Percentiles rank a stretch among this genome's conserved stretches.
Evolutionary conservation across 2,113 vertebrate genomes (phyloP).

Genomic region (Colossoma macropomum): DNA sequence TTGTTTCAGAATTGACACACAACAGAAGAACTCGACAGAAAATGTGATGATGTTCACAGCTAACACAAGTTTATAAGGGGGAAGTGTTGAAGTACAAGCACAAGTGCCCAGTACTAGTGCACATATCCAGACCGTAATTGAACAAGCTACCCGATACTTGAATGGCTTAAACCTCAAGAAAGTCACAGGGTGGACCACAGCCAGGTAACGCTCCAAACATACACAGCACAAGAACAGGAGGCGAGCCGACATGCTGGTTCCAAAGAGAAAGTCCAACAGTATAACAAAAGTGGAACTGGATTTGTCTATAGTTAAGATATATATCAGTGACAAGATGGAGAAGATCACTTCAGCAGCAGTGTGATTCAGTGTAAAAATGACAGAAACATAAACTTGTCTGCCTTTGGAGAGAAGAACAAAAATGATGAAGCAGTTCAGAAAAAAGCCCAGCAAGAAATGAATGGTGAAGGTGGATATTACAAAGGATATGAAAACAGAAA

Average conservation of each 20-base stretch:
- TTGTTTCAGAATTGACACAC: constrained; percentile 1
- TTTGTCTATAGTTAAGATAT: background rate
- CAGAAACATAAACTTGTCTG: background rate
- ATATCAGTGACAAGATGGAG: background rate
- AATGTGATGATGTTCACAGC: background rate
- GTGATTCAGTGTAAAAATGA: constrained; percentile 38
- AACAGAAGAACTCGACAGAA: background rate
- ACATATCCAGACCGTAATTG: background rate
- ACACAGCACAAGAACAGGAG: background rate
- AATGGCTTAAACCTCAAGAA: constrained; percentile 17
- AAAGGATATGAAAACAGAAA: background rate
- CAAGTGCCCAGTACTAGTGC: background rate
- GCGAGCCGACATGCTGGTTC: background rate
- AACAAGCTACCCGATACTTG: constrained; percentile 10
- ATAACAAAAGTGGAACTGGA: background rate
- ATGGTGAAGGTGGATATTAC: background rate
- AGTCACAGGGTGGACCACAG: constrained; percentile 2
- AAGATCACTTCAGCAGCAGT: constrained; percentile 25
- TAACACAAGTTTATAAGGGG: background rate
- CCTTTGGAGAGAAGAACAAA: background rate
- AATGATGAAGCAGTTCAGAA: background rate
- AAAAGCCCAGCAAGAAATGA: constrained; percentile 13
- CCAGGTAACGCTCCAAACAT: constrained; percentile 14
- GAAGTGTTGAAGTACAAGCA: background rate
- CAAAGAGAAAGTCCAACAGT: background rate